phyloP scores from a whole-genome alignment of 2,888 invertebrate species.

The Hyposoter didymator region DNA sequence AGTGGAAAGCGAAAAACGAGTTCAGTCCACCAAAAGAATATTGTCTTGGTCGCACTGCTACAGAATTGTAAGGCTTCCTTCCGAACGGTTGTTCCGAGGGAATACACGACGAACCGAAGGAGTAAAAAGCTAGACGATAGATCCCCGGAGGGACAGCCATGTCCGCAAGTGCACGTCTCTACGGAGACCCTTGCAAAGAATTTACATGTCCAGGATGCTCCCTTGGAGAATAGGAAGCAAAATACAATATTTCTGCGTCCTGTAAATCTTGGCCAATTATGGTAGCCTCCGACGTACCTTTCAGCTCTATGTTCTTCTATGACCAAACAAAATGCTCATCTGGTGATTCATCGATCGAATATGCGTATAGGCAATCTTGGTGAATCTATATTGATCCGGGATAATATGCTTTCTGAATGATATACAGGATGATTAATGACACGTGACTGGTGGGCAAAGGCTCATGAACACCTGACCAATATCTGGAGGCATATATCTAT shows the following conservation, averaged over 20 bases:
- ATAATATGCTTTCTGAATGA: conserved; percentile 27
- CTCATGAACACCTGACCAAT: conserved; percentile 51
- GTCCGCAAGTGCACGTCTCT: conserved; percentile 16
- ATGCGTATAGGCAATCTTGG: conserved; percentile 24
- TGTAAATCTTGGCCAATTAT: conserved; percentile 2
- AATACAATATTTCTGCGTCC: neutral
- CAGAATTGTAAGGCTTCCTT: conserved; percentile 51
- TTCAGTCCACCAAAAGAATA: conserved; percentile 33
- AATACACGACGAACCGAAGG: conserved; percentile 26
- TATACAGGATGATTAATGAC: conserved; percentile 36
- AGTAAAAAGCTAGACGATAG: conserved; percentile 22
- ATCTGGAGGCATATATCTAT: neutral
- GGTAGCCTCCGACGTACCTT: neutral
- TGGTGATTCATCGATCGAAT: conserved; percentile 11
- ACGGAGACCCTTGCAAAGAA: conserved; percentile 17
- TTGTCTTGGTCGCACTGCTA: conserved; percentile 26
- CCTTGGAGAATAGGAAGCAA: conserved; percentile 34
- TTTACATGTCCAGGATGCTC: conserved; percentile 26
- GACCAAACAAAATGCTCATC: neutral
- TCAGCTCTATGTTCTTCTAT: neutral
- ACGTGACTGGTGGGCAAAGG: conserved; percentile 33
- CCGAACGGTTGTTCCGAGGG: conserved; percentile 6
- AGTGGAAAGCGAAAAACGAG: conserved; percentile 22
- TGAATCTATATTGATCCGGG: conserved; percentile 10
- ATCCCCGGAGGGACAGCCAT: conserved; percentile 48